Evolutionary conservation across 2,888 invertebrate genomes (phyloP), one percentile per base, ranked within the genome.

Genomic region (Microplitis deprimator): DNA sequence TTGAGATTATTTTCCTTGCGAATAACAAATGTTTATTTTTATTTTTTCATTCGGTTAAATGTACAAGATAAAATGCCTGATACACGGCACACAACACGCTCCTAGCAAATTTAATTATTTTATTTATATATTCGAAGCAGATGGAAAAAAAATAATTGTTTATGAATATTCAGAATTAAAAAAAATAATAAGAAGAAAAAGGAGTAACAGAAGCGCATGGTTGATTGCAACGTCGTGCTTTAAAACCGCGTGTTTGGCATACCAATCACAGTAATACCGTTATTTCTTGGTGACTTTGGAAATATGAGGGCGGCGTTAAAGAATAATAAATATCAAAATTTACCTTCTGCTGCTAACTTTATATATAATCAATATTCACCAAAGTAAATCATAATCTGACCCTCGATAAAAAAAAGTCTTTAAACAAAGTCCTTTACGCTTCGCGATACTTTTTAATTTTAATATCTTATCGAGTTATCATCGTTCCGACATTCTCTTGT

Each of bases 261-360:
- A 79, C 79, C 78, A 77, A 81, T 79, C 68, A 65, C 60, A 40
- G 70, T 70, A 38, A 41, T 39, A 79, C 73, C 79, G 79, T 80
- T 79, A 79, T 76, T 40, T 70, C 75, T 17, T 10, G 68, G 69
- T 60, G 62, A 39, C 50, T 41, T 60, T 38, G 29, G n/a, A 65
- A 20, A 39, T 20, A 68, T 40, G 20, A 50, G 29, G 60, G 29
- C 16, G 17, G 62, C 61, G 20, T 8, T 41, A 65, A 76, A 65
- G 38, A 65, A 65, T 8, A 65, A 65, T 29, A 65, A 38, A 65
- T 20, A 1, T 29, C 3, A 29, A 65, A 65, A 65, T 65, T 6
- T 7, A 50, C 13, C 50, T 50, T 13, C 50, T 50, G 5, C 50
- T 50, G 13, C 13, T 13, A 50, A 50, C 50, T 50, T 8, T 13